Conservation (phyloP, 2,888 invertebrate genomes). For the Cataglyphis livida region DNA sequence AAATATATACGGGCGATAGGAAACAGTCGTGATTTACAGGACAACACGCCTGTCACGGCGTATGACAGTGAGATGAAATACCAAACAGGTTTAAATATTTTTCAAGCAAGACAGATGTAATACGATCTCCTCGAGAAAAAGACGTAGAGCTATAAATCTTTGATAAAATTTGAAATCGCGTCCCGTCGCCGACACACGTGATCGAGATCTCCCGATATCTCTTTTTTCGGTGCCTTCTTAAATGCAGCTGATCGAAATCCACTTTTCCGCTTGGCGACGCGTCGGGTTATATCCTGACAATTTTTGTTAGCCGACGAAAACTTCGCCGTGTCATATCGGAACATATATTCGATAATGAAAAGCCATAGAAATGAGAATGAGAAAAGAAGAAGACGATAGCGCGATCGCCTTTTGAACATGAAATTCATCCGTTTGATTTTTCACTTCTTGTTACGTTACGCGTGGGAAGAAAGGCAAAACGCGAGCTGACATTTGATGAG, state of each 20-base stretch:
- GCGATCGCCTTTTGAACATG: slow-evolving; percentile 7
- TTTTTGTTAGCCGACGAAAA: slow-evolving; percentile 43
- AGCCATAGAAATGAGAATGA: slow-evolving; percentile 17
- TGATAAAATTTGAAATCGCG: slow-evolving; percentile 38
- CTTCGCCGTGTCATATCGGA: slow-evolving; percentile 36
- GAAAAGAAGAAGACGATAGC: not conserved
- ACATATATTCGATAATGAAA: slow-evolving; percentile 43
- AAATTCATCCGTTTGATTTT: slow-evolving; percentile 29
- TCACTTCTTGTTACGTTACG: not conserved
- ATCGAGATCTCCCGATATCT: slow-evolving; percentile 43
- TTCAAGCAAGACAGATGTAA: not conserved
- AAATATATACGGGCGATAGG: not conserved
- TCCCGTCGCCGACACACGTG: slow-evolving; percentile 11
- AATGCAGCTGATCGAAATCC: slow-evolving; percentile 48
- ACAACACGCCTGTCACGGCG: not conserved
- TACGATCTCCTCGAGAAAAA: not conserved
- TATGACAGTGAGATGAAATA: not conserved
- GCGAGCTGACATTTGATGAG: not conserved
- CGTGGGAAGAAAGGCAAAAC: not conserved
- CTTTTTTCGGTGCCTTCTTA: slow-evolving; percentile 50
- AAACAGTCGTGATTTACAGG: not conserved
- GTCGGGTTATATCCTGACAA: slow-evolving; percentile 47
- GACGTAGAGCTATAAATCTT: slow-evolving; percentile 47
- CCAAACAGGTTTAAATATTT: not conserved
- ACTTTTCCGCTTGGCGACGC: slow-evolving; percentile 43